These are phyloP conservation scores for Tamandua tetradactyla DNA, from an alignment of 2,797 vertebrate species.

Conservation along the genomic window DNA sequence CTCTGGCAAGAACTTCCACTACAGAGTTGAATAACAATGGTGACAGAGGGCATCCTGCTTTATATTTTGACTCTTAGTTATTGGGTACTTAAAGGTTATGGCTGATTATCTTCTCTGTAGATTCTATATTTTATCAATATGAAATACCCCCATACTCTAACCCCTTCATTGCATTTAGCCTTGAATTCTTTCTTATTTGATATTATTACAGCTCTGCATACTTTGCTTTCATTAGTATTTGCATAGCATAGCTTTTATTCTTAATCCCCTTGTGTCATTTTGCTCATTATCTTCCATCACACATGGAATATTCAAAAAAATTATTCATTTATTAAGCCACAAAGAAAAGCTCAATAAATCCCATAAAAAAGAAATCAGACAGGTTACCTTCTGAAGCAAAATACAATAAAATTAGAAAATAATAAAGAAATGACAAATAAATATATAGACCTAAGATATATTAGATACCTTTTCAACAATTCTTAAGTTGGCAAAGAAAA, in stretches of 20 bases:
- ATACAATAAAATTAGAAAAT: constrained; percentile 38
- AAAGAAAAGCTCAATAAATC: constrained; percentile 19
- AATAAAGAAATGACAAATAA: neutral
- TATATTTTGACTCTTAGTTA: too few relatives aligned
- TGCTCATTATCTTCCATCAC: neutral
- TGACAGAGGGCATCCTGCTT: too few relatives aligned
- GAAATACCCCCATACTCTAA: neutral
- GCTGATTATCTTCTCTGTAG: neutral
- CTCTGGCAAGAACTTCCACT: too few relatives aligned
- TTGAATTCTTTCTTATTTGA: constrained; percentile 11
- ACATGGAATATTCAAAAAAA: neutral
- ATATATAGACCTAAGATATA: neutral
- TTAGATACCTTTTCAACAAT: neutral
- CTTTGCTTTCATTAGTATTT: neutral
- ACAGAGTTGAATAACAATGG: too few relatives aligned
- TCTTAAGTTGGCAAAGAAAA: constrained; percentile 16
- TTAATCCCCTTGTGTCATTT: too few relatives aligned
- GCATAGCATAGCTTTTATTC: neutral
- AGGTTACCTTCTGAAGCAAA: neutral
- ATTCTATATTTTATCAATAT: neutral
- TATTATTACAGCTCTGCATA: neutral
- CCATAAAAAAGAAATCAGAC: neutral
- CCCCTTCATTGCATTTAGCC: neutral
- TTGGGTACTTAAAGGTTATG: neutral
- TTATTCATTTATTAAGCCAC: neutral